Conservation (phyloP, 2,797 vertebrate genomes). For the Bovichtus diacanthus region DNA sequence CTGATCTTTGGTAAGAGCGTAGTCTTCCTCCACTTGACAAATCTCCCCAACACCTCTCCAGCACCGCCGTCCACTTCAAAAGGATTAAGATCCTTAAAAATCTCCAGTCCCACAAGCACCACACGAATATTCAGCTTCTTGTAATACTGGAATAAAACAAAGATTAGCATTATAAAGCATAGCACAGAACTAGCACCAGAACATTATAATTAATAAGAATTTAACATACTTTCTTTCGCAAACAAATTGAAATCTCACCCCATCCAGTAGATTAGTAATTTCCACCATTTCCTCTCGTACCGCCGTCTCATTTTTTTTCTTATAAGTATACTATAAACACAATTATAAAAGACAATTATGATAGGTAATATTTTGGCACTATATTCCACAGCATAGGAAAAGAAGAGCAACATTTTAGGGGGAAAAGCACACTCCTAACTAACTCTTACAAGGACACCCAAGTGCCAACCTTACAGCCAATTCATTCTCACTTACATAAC, state of each 20-base stretch:
- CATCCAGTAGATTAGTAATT: slow-evolving; percentile 89
- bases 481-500: neutral
- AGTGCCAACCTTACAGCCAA: neutral
- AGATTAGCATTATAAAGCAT: neutral
- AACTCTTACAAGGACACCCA: no score
- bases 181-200: neutral
- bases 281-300: slow-evolving; percentile 87
- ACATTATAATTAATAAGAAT: neutral
- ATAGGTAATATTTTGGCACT: neutral
- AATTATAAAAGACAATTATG: neutral
- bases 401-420: neutral
- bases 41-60: slow-evolving; percentile 83
- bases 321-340: slow-evolving; percentile 82
- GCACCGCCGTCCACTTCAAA: slow-evolving; percentile 81
- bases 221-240: neutral
- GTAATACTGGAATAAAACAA: slow-evolving; percentile 74
- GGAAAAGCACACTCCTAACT: neutral
- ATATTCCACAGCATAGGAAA: neutral
- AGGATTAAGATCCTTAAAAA: slow-evolving; percentile 85
- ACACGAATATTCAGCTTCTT: slow-evolving; percentile 89
- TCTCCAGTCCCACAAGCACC: slow-evolving; percentile 87
- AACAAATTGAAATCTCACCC: slow-evolving; percentile 80
- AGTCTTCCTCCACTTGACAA: slow-evolving; percentile 86
- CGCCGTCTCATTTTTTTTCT: slow-evolving; percentile 72
- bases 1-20: slow-evolving; percentile 73